Evolutionary conservation across 2,797 vertebrate species (phyloP).

Genomic region (Rhinella marina): DNA sequence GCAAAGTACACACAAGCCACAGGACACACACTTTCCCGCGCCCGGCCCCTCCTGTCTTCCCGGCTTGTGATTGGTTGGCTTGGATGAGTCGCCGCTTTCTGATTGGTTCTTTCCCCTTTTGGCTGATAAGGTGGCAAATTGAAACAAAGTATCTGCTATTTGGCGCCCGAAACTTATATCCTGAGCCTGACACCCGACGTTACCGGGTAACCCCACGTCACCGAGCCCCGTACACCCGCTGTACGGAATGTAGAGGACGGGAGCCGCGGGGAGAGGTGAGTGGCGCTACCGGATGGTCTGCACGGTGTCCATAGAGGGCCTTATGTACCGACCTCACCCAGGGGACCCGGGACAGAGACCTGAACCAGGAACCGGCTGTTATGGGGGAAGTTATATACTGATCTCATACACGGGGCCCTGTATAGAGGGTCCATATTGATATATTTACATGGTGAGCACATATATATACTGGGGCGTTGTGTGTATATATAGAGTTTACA

Average conservation of each 20-base stretch:
- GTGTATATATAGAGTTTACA: neutral
- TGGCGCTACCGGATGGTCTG: neutral
- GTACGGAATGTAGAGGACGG: neutral
- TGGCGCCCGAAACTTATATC: constrained; percentile 43
- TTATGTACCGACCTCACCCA: neutral
- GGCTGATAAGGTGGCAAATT: constrained; percentile 33
- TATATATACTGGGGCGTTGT: too few species aligned
- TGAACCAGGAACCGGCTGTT: neutral
- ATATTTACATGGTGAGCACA: too few species aligned
- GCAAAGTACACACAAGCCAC: constrained; percentile 9
- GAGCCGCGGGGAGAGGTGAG: constrained; percentile 15
- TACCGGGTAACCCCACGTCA: neutral
- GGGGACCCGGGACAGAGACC: neutral
- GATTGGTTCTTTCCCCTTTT: constrained; percentile 13
- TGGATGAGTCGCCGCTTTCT: constrained; percentile 36
- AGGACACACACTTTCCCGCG: neutral
- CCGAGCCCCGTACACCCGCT: neutral
- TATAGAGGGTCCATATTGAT: too few species aligned
- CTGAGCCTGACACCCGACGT: neutral
- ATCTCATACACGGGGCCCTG: too few species aligned
- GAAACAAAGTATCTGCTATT: constrained; percentile 28
- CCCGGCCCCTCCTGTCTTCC: neutral
- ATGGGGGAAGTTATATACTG: neutral
- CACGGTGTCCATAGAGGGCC: neutral
- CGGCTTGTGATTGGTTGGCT: constrained; percentile 5